These are phyloP conservation scores for Ceuthmochares aereus DNA, from an alignment of 2,113 vertebrate species.

Conservation along the genomic window DNA sequence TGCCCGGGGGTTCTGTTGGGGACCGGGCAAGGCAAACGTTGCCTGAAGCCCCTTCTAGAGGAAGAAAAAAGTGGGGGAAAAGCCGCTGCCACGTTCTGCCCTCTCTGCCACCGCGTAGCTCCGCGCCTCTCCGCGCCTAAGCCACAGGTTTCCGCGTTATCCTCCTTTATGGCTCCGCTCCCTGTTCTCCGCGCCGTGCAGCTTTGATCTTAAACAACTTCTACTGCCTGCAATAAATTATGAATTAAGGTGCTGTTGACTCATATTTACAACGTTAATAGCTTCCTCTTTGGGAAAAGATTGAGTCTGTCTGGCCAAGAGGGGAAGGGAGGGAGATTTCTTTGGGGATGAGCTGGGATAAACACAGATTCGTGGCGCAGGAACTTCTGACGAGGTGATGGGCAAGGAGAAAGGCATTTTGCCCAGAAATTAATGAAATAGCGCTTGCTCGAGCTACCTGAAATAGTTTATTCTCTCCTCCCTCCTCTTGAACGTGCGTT, in stretches of 20 bases:
- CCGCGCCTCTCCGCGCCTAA: not conserved
- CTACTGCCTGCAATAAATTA: constrained; percentile 28
- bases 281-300: constrained; percentile 3
- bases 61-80: rapidly evolving
- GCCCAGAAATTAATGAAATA: not conserved
- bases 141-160: not conserved
- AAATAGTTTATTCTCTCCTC: not conserved
- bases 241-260: constrained; percentile 32
- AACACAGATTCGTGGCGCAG: not conserved
- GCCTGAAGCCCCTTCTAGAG: not conserved
- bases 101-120: not conserved
- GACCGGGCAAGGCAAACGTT: not conserved
- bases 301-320: not conserved
- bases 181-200: not conserved
- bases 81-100: not conserved
- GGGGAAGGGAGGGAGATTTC: not conserved
- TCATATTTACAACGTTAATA: constrained; percentile 18
- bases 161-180: not conserved
- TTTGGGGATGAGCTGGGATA: not conserved
- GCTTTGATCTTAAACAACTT: constrained; percentile 6
- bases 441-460: not conserved
- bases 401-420: not conserved
- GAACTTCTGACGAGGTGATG: not conserved
- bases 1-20: not conserved
- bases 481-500: not conserved